Percentiles rank a stretch among this genome's conserved stretches.
Evolutionary conservation across 2,888 invertebrate species (phyloP).

Genomic region (Caenorhabditis sp.): DNA sequence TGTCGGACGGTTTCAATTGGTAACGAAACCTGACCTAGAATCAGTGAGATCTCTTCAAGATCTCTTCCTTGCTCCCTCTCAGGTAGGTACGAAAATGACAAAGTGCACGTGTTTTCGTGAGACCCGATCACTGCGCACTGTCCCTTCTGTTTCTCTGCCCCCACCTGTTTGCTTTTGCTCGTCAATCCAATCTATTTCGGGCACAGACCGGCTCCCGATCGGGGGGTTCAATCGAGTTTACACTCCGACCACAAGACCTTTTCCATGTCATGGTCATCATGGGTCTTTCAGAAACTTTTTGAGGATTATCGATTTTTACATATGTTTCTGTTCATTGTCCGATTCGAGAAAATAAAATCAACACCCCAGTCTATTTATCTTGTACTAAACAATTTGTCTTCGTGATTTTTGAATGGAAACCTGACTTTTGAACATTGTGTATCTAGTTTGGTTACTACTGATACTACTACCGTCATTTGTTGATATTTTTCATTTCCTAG

Average conservation of each 20-base stretch:
- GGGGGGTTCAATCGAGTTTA: conserved; percentile 44
- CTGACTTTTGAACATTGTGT: not conserved
- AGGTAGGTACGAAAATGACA: conserved; percentile 55
- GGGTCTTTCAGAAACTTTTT: not conserved
- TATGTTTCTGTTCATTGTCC: too few relatives aligned
- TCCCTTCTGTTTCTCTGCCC: conserved; percentile 7
- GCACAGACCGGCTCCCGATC: conserved; percentile 57
- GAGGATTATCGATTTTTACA: too few relatives aligned
- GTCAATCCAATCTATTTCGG: conserved; percentile 40
- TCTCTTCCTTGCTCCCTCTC: too few relatives aligned
- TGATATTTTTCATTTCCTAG: not conserved
- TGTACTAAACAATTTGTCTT: not conserved
- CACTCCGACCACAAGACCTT: conserved; percentile 1
- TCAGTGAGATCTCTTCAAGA: too few relatives aligned
- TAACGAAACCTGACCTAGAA: too few relatives aligned
- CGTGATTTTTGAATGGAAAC: not conserved
- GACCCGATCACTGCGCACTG: conserved; percentile 41
- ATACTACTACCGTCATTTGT: not conserved
- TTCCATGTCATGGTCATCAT: conserved; percentile 21
- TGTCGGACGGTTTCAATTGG: too few relatives aligned
- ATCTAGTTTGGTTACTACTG: not conserved
- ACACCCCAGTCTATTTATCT: not conserved
- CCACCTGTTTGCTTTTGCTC: conserved; percentile 41
- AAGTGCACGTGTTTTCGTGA: conserved; percentile 64
- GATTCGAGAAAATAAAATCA: too few relatives aligned